These are phyloP conservation scores for Eidolon dupreanum DNA, from an alignment of 2,797 vertebrate species.

Conservation along the genomic window DNA sequence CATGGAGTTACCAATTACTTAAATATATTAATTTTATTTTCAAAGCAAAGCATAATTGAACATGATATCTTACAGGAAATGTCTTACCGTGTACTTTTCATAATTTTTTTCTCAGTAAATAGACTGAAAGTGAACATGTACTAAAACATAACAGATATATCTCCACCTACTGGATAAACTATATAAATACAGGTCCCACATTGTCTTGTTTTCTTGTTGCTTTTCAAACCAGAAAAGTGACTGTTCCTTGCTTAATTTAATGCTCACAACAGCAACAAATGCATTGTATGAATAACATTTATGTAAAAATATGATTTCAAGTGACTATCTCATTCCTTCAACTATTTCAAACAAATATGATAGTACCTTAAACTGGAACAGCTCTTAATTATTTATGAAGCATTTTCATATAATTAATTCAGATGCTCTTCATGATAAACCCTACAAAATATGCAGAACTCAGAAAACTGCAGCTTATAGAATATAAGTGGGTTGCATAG, in stretches of 20 bases:
- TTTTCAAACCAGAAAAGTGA: neutral
- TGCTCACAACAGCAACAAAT: neutral
- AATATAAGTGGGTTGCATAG: neutral
- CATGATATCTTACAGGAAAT: neutral
- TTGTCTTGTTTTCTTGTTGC: neutral
- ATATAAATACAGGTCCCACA: neutral
- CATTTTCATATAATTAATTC: neutral
- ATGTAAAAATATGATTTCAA: slow-evolving; percentile 18
- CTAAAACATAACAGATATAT: neutral
- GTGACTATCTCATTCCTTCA: neutral
- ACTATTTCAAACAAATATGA: slow-evolving; percentile 42
- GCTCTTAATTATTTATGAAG: neutral
- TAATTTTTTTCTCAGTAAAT: neutral
- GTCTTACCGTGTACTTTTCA: neutral
- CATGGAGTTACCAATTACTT: neutral
- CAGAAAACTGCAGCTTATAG: neutral
- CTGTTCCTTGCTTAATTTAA: neutral
- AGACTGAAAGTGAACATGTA: neutral
- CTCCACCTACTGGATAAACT: slow-evolving; percentile 66
- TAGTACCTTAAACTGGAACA: neutral
- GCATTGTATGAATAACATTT: neutral
- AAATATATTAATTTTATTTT: slow-evolving; percentile 34
- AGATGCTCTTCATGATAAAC: neutral
- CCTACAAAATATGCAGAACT: neutral
- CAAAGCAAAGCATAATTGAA: slow-evolving; percentile 6